Conservation (phyloP, 2,888 invertebrate species). For the Agrotis exclamationis region DNA sequence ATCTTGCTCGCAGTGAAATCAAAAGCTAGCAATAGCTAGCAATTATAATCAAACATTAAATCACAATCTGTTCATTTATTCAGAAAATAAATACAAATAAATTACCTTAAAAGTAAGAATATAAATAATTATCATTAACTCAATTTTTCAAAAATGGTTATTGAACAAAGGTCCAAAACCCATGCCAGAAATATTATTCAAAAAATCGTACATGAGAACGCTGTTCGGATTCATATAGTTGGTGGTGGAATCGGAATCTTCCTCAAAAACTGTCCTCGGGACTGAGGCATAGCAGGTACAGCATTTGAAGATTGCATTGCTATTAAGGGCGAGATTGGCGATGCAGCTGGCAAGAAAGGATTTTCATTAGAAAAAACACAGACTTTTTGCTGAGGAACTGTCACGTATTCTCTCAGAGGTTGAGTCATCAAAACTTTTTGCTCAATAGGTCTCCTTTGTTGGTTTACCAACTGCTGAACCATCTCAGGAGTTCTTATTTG, state of each 20-base stretch:
- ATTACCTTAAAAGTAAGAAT: constrained; percentile 24
- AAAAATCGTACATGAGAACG: neutral
- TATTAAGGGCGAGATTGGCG: constrained; percentile 74
- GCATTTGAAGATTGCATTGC: constrained; percentile 49
- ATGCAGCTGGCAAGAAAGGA: constrained; percentile 76
- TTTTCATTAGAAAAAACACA: constrained; percentile 54
- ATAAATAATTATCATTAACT: neutral
- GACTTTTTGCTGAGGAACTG: constrained; percentile 8
- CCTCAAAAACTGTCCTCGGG: constrained; percentile 75
- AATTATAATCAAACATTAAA: constrained; percentile 18
- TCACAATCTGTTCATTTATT: constrained; percentile 22
- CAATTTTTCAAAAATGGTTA: too few relatives aligned
- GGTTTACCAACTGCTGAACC: constrained; percentile 18
- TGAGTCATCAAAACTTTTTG: constrained; percentile 31
- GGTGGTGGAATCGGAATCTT: constrained; percentile 83
- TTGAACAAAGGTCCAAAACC: too few relatives aligned
- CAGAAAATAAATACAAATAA: constrained; percentile 32
- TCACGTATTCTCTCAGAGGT: constrained; percentile 1
- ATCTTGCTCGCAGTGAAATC: too few relatives aligned
- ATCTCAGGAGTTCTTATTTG: constrained; percentile 9
- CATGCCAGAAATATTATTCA: neutral
- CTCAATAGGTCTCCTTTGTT: constrained; percentile 5
- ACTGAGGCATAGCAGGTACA: constrained; percentile 67
- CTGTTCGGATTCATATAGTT: constrained; percentile 67
- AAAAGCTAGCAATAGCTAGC: neutral